phyloP scores from a whole-genome alignment of 2,797 vertebrate species.

The Gadopsis marmoratus region DNA sequence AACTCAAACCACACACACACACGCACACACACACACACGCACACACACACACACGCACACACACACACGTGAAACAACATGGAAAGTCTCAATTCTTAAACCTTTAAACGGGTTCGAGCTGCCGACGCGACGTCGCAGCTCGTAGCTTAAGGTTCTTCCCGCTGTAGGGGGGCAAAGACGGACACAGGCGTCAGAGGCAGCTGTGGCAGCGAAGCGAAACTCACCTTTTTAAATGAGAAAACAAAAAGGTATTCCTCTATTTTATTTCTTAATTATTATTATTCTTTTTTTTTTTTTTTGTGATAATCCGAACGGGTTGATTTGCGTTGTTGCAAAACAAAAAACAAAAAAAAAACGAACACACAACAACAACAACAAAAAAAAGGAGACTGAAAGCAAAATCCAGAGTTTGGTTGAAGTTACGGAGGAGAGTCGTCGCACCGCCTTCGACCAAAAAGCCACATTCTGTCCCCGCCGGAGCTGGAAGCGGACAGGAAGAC shows the following conservation, averaged over 20 bases:
- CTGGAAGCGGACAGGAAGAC: slow-evolving; percentile 68
- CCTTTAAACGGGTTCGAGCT: neutral
- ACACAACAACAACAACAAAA: too few relatives aligned
- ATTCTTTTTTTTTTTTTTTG: slow-evolving; percentile 43
- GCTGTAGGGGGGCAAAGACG: slow-evolving; percentile 18
- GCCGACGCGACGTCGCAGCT: slow-evolving; percentile 9
- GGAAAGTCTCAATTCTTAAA: too few relatives aligned
- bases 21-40: too few relatives aligned
- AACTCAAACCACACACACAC: too few relatives aligned
- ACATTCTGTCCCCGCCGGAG: slow-evolving; percentile 62
- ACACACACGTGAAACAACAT: too few relatives aligned
- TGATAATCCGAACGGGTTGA: slow-evolving; percentile 52
- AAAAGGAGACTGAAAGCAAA: slow-evolving; percentile 9
- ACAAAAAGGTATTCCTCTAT: neutral
- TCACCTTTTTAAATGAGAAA: slow-evolving; percentile 70
- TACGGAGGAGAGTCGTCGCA: neutral
- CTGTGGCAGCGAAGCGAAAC: slow-evolving; percentile 40
- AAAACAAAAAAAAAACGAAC: neutral
- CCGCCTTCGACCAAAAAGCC: slow-evolving; percentile 47
- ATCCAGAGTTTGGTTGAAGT: slow-evolving; percentile 64
- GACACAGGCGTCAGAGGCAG: slow-evolving; percentile 12
- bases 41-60: too few relatives aligned
- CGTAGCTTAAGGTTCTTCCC: slow-evolving; percentile 4
- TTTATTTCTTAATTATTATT: neutral
- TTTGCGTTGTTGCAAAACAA: neutral